phyloP scores from a whole-genome alignment of 1,140 invertebrate genomes.

The Callitettix versicolor region DNA sequence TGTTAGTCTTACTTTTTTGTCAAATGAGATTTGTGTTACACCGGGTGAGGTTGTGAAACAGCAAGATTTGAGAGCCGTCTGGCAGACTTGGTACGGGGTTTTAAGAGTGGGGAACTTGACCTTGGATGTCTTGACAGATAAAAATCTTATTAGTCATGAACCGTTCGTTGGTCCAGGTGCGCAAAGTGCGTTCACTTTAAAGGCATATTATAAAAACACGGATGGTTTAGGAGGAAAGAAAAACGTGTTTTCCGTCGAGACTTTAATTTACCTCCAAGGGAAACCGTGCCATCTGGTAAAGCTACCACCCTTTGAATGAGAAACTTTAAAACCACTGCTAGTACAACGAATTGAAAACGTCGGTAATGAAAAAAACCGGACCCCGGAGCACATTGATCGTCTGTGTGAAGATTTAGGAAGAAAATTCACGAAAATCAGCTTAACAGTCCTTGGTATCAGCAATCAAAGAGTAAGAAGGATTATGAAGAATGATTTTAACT shows the following conservation, averaged over 20 bases:
- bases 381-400: slow-evolving; percentile 5
- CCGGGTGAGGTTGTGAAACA: too few species aligned
- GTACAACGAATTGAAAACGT: neutral
- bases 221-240: neutral
- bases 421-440: slow-evolving; percentile 3
- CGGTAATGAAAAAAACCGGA: neutral
- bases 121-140: slow-evolving; percentile 1
- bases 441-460: neutral
- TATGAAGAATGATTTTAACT: neutral
- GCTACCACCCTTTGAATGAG: neutral
- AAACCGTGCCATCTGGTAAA: neutral
- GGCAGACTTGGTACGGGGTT: too few species aligned
- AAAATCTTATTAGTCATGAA: neutral
- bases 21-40: too few species aligned
- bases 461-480: slow-evolving; percentile 1
- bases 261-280: slow-evolving; percentile 1
- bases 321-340: neutral
- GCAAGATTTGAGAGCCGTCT: too few species aligned
- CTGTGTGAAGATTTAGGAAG: neutral
- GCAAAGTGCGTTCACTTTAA: slow-evolving; percentile 1
- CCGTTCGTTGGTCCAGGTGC: neutral
- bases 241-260: neutral
- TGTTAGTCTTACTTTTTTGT: too few species aligned
- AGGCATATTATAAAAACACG: slow-evolving; percentile 4
- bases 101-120: neutral